Base-by-base conservation (phyloP, 2,888 invertebrate genomes). In the Stenotaenia linearis region DNA sequence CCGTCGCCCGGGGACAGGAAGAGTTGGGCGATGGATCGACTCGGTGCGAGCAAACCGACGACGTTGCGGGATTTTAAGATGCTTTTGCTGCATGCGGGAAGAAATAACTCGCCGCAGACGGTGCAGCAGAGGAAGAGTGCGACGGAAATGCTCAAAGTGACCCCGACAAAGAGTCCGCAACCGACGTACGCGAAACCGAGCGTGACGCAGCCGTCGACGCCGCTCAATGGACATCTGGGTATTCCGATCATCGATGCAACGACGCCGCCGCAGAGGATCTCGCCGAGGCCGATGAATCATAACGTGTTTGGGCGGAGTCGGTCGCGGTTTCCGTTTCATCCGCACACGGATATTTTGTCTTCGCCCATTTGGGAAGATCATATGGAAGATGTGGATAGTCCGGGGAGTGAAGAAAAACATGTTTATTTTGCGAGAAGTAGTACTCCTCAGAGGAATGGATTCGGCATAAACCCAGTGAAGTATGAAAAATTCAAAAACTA, bases 1-100 rank as follows among this genome's bases (percentile, higher is more conserved):
- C 30, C 78, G 6, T 28, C 74, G 12, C 80, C 86, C 80, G 84
- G 88, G 84, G 84, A 85, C 4, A 83, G 87, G 25, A 86, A 87
- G 83, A 90, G 87, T 82, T 87, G 81, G 80, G 82, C 82, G 3
- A 80, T 82, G n/a, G 84, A 84, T 74, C 82, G 84, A 9, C 75
- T 83, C 35, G 84, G 84, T 15, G 83, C 84, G 18, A 79, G 80
- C 21, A 90, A 91, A 80, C 92, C 93, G 84, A 95, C 94, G 0
- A 93, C 93, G 1, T 89, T 94, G 81, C 88, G 93, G 84, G 94
- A 95, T 86, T 95, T 95, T 85, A 95, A 95, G 85, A 91, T 91
- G 84, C 88, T 94, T 7, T 78, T 85, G 15, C 80, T 84, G 0
- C 83, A 83, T 28, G 80, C 83, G 7, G 81, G 84, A 32, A 82